These are phyloP conservation scores for Holacanthella duospinosa DNA, from an alignment of 2,888 invertebrate genomes.

Conservation along the genomic window DNA sequence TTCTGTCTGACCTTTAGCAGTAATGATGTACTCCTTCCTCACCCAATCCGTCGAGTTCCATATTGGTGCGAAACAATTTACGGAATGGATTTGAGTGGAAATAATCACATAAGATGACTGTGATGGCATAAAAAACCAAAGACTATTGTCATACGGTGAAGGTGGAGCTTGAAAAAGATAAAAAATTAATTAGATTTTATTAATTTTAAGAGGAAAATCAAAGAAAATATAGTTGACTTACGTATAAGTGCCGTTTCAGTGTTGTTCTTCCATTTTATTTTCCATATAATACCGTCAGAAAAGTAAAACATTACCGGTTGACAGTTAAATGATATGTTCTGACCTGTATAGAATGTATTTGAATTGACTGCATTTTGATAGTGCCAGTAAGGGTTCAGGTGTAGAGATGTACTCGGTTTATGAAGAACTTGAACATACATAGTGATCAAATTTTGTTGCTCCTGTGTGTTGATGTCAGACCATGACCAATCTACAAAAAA, in stretches of 20 bases:
- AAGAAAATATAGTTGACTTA: too few relatives aligned
- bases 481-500: not conserved
- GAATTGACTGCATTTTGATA: not conserved
- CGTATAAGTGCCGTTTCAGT: constrained; percentile 6
- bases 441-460: not conserved
- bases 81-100: constrained; percentile 12
- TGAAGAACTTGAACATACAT: not conserved
- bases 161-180: not conserved
- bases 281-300: constrained; percentile 28
- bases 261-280: constrained; percentile 18
- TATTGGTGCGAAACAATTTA: constrained; percentile 31
- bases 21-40: constrained; percentile 13
- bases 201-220: not conserved
- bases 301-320: constrained; percentile 26
- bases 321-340: constrained; percentile 23
- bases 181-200: not conserved
- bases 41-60: constrained; percentile 32
- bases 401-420: not conserved
- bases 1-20: not conserved
- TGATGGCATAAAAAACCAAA: not conserved
- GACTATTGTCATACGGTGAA: not conserved
- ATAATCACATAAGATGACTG: not conserved
- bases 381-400: not conserved
- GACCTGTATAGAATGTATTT: constrained; percentile 22
- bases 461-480: not conserved